Evolutionary conservation across 2,113 vertebrate genomes (phyloP).

Genomic region (Oxygymnocypris stewartii): DNA sequence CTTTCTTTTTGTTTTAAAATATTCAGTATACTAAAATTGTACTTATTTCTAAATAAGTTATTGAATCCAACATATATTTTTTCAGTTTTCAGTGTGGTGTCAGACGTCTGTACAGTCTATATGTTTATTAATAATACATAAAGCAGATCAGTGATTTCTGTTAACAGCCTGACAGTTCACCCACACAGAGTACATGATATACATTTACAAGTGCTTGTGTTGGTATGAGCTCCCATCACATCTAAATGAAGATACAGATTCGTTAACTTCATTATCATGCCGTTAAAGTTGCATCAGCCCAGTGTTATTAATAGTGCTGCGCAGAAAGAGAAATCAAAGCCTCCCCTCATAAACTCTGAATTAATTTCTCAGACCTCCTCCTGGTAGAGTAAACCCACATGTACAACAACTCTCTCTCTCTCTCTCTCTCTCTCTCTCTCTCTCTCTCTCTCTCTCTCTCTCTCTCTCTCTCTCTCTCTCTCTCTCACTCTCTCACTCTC

Average conservation of each 20-base stretch:
- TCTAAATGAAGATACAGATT: constrained; percentile 45
- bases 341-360: constrained; percentile 67
- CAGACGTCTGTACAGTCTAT: neutral
- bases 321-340: constrained; percentile 69
- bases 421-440: too few relatives aligned
- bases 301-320: constrained; percentile 65
- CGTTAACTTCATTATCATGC: constrained; percentile 57
- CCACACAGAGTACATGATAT: neutral
- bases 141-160: neutral
- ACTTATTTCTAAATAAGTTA: neutral
- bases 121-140: neutral
- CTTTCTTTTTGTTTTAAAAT: neutral
- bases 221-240: neutral
- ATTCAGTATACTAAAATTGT: neutral
- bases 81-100: neutral
- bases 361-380: constrained; percentile 70
- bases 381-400: constrained; percentile 35
- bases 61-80: neutral
- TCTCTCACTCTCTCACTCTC: too few relatives aligned
- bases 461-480: too few relatives aligned
- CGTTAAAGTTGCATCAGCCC: constrained; percentile 65
- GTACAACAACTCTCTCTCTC: too few relatives aligned
- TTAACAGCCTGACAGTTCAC: neutral
- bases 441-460: too few relatives aligned
- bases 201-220: neutral